Percentiles rank a stretch among this genome's conserved stretches.
These are phyloP conservation scores for Ameiurus melas DNA, from an alignment of 2,113 vertebrate species.

Conservation along the genomic window DNA sequence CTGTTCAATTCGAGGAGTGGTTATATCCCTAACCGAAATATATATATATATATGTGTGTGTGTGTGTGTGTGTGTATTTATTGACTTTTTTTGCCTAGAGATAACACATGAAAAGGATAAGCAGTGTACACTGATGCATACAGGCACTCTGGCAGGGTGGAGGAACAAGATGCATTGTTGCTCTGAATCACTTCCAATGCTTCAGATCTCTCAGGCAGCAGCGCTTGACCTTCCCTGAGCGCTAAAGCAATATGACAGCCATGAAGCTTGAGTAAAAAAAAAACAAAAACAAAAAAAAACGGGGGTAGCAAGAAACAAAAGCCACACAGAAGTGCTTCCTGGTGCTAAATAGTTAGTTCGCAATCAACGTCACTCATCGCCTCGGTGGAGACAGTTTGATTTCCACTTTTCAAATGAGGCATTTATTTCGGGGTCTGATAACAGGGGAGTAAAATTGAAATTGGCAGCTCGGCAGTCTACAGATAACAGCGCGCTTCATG, in stretches of 20 bases:
- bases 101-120: conserved; percentile 25
- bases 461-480: conserved; percentile 78
- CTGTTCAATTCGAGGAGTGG: not conserved
- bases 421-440: conserved; percentile 79
- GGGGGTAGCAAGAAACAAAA: conserved; percentile 68
- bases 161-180: conserved; percentile 46
- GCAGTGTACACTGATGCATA: conserved; percentile 25
- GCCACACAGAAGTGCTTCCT: conserved; percentile 75
- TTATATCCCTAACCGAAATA: not conserved
- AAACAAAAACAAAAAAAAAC: conserved; percentile 45
- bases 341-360: conserved; percentile 79
- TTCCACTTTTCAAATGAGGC: conserved; percentile 81
- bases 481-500: conserved; percentile 70
- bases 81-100: not conserved
- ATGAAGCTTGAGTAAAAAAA: conserved; percentile 62
- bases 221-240: conserved; percentile 77
- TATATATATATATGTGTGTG: not conserved
- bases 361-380: conserved; percentile 80
- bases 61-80: too few species aligned
- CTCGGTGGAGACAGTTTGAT: conserved; percentile 80
- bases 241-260: conserved; percentile 82
- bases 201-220: conserved; percentile 76
- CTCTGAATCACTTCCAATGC: conserved; percentile 62
- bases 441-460: conserved; percentile 78
- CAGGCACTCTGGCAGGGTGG: conserved; percentile 33